phyloP scores from a whole-genome alignment of 1,140 invertebrate genomes.

The Aphelenchoides avenae region DNA sequence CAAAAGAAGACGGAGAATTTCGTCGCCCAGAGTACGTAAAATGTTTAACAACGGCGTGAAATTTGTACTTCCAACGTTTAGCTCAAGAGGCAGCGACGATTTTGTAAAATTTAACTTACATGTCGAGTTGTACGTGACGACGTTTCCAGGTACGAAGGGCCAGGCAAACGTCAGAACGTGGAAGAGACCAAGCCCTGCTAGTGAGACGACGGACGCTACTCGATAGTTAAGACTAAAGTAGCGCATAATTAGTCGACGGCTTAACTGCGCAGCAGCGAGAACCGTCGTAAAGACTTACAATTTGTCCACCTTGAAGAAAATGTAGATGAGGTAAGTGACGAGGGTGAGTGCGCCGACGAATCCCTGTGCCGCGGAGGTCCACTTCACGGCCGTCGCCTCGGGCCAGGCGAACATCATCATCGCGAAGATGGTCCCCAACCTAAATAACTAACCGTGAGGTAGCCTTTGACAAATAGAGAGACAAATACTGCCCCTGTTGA shows the following conservation, averaged over 20 bases:
- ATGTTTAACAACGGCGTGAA: no score
- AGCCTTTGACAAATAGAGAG: no score
- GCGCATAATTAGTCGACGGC: no score
- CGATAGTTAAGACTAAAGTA: conserved; percentile 33
- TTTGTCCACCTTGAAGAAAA: conserved; percentile 28
- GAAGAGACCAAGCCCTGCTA: conserved; percentile 25
- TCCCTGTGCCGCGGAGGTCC: conserved; percentile 26
- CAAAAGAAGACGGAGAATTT: no score
- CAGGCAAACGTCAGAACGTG: conserved; percentile 42
- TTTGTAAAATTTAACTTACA: no score
- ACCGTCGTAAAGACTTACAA: conserved; percentile 16
- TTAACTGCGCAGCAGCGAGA: not conserved
- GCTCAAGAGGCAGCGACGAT: no score
- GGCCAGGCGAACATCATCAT: conserved; percentile 42
- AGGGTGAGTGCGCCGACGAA: conserved; percentile 20
- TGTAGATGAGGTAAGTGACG: conserved; percentile 31
- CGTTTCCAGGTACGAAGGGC: conserved; percentile 32
- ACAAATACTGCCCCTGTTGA: no score
- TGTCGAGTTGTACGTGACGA: no score
- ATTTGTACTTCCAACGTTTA: no score
- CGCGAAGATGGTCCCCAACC: conserved; percentile 4
- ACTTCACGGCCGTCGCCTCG: conserved; percentile 27
- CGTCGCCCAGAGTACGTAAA: no score
- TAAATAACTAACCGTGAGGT: conserved; percentile 10
- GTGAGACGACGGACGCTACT: conserved; percentile 24